Evolutionary conservation across 2,113 vertebrate genomes (phyloP).

Genomic region (Halcyon malimbica): DNA sequence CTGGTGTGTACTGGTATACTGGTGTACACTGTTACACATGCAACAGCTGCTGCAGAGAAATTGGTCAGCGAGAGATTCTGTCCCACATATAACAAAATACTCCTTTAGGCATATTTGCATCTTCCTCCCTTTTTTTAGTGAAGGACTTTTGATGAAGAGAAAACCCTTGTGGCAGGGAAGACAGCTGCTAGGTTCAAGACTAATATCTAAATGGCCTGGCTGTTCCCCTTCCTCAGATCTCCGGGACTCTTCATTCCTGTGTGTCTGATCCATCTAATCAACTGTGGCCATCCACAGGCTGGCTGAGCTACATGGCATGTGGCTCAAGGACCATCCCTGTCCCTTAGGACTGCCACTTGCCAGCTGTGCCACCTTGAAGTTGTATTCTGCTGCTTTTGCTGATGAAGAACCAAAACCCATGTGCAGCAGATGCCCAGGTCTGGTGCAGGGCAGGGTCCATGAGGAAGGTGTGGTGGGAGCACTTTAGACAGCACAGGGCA

Average conservation of each 20-base stretch:
- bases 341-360: background rate
- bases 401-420: background rate
- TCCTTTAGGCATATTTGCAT: background rate
- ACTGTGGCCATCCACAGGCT: accelerated
- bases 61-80: background rate
- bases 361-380: background rate
- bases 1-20: background rate
- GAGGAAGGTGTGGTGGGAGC: background rate
- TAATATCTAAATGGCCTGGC: background rate
- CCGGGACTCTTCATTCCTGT: background rate
- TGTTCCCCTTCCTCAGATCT: background rate
- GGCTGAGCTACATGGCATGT: background rate
- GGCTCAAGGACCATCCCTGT: background rate
- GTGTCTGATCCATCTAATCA: background rate
- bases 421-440: background rate
- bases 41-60: background rate
- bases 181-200: background rate
- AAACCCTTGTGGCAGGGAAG: background rate
- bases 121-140: background rate
- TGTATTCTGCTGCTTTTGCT: background rate
- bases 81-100: background rate
- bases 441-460: background rate
- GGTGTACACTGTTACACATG: accelerated
- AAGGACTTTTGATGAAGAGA: background rate
- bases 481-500: background rate